These are phyloP conservation scores for Oreocharis arfaki DNA, from an alignment of 2,113 vertebrate genomes.

Conservation along the genomic window DNA sequence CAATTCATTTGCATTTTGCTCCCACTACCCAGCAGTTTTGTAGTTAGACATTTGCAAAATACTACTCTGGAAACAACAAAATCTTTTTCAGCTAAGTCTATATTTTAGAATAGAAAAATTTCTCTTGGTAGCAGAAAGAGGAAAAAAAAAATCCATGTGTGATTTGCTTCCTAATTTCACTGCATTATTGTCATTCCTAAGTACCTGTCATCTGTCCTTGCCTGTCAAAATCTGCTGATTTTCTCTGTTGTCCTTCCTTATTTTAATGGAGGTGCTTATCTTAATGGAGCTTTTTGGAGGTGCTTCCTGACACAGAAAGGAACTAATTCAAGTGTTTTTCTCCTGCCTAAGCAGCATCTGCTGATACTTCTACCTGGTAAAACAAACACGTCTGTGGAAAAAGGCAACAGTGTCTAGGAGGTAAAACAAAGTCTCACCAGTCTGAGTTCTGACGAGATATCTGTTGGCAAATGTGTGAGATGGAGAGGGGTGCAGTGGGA, in stretches of 20 bases:
- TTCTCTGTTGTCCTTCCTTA: not conserved
- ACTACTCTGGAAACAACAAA: not conserved
- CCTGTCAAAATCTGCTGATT: not conserved
- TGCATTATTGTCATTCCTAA: not conserved
- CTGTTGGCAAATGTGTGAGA: not conserved
- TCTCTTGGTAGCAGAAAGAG: not conserved
- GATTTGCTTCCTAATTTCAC: not conserved
- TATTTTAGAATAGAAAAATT: not conserved
- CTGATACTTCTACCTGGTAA: not conserved
- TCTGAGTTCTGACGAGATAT: not conserved
- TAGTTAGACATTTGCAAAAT: not conserved
- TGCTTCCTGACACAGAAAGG: not conserved
- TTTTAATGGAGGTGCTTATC: not conserved
- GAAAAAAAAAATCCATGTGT: not conserved
- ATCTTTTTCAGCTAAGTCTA: not conserved
- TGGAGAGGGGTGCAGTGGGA: not conserved
- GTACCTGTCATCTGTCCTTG: not conserved
- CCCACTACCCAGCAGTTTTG: not conserved
- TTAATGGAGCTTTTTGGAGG: not conserved
- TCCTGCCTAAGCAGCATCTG: not conserved
- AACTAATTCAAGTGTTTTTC: not conserved
- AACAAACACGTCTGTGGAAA: not conserved
- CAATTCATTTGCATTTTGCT: not conserved
- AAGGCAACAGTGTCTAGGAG: not conserved
- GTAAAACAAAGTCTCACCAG: not conserved